phyloP scores from a whole-genome alignment of 2,797 vertebrate species.

The Rhabdomys pumilio region DNA sequence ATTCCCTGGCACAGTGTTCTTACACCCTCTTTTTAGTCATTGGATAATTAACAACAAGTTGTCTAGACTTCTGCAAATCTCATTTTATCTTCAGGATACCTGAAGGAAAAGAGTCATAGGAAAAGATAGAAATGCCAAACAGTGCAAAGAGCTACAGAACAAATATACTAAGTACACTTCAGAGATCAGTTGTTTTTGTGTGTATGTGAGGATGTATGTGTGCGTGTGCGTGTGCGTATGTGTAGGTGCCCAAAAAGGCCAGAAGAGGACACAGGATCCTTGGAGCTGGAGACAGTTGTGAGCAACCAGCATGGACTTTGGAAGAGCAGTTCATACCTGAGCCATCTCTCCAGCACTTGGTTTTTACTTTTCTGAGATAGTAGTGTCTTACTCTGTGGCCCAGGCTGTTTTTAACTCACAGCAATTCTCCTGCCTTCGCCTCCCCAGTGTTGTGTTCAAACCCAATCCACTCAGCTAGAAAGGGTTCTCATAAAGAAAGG shows the following conservation, averaged over 20 bases:
- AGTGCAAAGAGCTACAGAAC: neutral
- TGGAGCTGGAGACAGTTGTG: neutral
- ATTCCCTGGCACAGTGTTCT: constrained; percentile 9
- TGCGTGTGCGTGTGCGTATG: too few species aligned
- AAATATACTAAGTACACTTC: neutral
- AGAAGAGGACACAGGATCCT: neutral
- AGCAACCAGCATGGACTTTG: neutral
- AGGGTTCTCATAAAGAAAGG: neutral
- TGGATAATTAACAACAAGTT: neutral
- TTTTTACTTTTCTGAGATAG: neutral
- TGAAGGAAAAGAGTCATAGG: neutral
- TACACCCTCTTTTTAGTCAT: neutral
- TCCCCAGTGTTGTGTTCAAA: neutral
- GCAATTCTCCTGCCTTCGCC: neutral
- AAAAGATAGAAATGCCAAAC: neutral
- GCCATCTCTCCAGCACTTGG: neutral
- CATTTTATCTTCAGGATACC: constrained; percentile 21
- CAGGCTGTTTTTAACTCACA: neutral
- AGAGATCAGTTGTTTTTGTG: neutral
- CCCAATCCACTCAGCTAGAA: neutral
- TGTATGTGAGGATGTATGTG: neutral
- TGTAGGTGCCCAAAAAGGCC: neutral
- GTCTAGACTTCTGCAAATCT: constrained; percentile 30
- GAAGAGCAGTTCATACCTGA: neutral
- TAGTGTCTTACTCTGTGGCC: neutral